Evolutionary conservation across 2,113 vertebrate genomes (phyloP).

Genomic region (Ciconia boyciana): DNA sequence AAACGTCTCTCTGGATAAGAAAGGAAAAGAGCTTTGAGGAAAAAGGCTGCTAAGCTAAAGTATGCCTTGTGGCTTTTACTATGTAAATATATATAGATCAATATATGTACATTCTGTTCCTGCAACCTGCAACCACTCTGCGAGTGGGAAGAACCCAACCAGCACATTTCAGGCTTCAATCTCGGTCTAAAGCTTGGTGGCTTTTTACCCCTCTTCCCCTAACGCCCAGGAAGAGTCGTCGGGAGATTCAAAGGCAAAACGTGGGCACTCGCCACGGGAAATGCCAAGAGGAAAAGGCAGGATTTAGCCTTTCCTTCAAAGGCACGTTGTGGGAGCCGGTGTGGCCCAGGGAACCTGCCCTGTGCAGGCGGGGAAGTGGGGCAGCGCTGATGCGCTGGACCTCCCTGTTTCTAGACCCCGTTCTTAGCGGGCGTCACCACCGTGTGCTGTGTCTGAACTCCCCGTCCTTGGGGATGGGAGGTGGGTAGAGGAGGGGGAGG

Average conservation of each 20-base stretch:
- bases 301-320: accelerated
- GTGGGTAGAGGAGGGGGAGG: no score
- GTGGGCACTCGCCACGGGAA: not conserved
- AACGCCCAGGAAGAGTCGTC: not conserved
- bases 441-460: not conserved
- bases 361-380: not conserved
- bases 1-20: not conserved
- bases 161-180: not conserved
- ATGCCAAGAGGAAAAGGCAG: no score
- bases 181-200: not conserved
- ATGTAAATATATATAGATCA: not conserved
- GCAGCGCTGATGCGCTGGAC: not conserved
- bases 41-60: not conserved
- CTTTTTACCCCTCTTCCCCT: not conserved
- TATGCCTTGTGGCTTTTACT: not conserved
- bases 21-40: no score
- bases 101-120: not conserved
- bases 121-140: not conserved
- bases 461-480: not conserved
- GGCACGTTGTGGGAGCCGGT: not conserved
- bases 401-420: no score
- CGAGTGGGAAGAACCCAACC: not conserved
- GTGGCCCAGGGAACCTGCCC: no score
- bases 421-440: not conserved
- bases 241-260: not conserved